Base-by-base conservation (phyloP, 2,797 vertebrate genomes). In the Gymnodraco acuticeps region DNA sequence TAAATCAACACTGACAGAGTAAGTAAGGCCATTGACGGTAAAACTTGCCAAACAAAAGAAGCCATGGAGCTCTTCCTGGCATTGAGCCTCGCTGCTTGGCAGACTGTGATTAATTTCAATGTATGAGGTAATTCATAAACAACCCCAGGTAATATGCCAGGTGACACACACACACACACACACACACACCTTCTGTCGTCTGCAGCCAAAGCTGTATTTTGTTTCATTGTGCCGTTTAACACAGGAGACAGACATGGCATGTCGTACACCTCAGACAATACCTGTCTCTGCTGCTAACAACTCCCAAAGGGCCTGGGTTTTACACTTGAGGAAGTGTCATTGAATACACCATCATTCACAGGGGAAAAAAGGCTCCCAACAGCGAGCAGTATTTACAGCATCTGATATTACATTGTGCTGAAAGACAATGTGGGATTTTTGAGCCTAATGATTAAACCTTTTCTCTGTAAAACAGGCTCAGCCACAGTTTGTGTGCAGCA, bases 1-100 rank as follows among this genome's bases (percentile, higher is more conserved):
- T 83, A 82, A 85, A 88, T 85, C 60, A 73, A 27, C 63, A 45
- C 78, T 67, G 75, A 78, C 75, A 85, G 64, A 66, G 64, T 84
- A 78, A 78, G 65, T 83, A 54, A 70, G 33, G 67, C 62, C 79
- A 82, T 51, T 82, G 59, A 91, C 79, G 81, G 75, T 53, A 85
- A 68, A 66, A 52, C 60, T 69, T 7, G 62, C 63, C 84, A 78
- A 83, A 83, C 66, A 83, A 84, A 87, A 82, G 50, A 73, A 61
- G 66, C 70, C 10, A 55, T 56, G 58, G 52, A 75, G 60, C 64
- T 70, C 54, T 76, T 72, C 72, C 64, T 83, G 77, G 75, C 64
- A 73, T n/a, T 7, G 8, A 53, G 62, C 62, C 54, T 62, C 10
- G 19, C 62, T 80, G 58, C 78, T 77, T 88, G 84, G 62, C 80